Conservation (phyloP, 1,140 invertebrate genomes). For the Venustaconcha ellipsiformis region DNA sequence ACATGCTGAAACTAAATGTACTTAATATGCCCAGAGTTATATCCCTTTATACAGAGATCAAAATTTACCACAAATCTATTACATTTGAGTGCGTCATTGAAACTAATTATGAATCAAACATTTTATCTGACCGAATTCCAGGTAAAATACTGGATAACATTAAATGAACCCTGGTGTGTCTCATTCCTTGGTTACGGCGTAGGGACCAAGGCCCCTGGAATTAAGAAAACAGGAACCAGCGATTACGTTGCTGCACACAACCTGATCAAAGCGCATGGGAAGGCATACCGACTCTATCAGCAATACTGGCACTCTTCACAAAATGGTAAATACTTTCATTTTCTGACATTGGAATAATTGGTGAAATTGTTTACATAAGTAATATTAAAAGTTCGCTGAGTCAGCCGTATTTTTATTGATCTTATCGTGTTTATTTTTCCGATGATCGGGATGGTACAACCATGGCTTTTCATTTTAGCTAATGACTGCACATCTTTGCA, state of each 20-base stretch:
- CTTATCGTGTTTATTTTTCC: too few relatives aligned
- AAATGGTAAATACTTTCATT: not conserved
- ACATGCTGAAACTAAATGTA: not conserved
- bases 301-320: not conserved
- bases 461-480: too few relatives aligned
- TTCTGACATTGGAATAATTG: not conserved
- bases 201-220: constrained; percentile 32
- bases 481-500: not conserved
- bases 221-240: constrained; percentile 10
- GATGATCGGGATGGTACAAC: too few relatives aligned
- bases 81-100: not conserved
- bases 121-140: constrained; percentile 24
- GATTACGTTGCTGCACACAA: constrained; percentile 28
- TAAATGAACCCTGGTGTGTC: constrained; percentile 68
- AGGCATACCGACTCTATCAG: constrained; percentile 23
- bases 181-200: constrained; percentile 53
- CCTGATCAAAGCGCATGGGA: constrained; percentile 28
- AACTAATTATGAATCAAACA: not conserved
- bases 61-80: not conserved
- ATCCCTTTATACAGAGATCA: not conserved
- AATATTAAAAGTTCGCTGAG: not conserved
- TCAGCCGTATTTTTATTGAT: too few relatives aligned
- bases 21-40: not conserved
- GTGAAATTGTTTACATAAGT: not conserved
- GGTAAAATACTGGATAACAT: constrained; percentile 69